Evolutionary conservation across 2,888 invertebrate genomes (phyloP).

Genomic region (Yponomeuta sedellus): DNA sequence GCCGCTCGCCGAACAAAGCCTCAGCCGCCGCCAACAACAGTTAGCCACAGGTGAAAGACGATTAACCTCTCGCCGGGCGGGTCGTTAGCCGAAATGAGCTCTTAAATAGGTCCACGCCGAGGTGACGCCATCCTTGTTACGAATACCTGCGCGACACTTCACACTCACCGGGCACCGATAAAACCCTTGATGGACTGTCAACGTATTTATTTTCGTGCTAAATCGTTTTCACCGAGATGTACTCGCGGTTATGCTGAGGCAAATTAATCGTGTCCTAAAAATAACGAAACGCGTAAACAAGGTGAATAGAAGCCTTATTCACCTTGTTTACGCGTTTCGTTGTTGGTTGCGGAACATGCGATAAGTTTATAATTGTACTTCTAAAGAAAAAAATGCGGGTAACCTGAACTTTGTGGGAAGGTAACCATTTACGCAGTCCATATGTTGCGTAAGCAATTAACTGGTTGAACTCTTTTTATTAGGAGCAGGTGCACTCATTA

Average conservation of each 20-base stretch:
- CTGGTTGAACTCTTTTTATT: background rate
- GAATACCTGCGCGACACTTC: constrained; percentile 50
- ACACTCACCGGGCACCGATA: constrained; percentile 46
- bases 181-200: constrained; percentile 50
- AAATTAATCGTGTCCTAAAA: constrained; percentile 3
- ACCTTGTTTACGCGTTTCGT: background rate
- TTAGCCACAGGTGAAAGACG: constrained; percentile 61
- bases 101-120: constrained; percentile 48
- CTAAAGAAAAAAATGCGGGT: background rate
- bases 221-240: constrained; percentile 25
- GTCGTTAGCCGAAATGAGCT: constrained; percentile 46
- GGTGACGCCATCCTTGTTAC: constrained; percentile 47
- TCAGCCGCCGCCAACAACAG: constrained; percentile 41
- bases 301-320: background rate
- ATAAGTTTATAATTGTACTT: background rate
- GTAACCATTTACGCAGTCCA: background rate
- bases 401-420: background rate
- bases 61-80: constrained; percentile 61
- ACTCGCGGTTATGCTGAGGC: background rate
- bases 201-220: constrained; percentile 37
- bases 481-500: background rate
- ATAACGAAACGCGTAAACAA: background rate
- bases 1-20: constrained; percentile 23
- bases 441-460: background rate
- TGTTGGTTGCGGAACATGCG: too few species aligned